A percentile compares a stretch with the other conserved stretches of the same genome.
These are phyloP conservation scores for Plebejus argus DNA, from an alignment of 2,888 invertebrate species.

Conservation along the genomic window DNA sequence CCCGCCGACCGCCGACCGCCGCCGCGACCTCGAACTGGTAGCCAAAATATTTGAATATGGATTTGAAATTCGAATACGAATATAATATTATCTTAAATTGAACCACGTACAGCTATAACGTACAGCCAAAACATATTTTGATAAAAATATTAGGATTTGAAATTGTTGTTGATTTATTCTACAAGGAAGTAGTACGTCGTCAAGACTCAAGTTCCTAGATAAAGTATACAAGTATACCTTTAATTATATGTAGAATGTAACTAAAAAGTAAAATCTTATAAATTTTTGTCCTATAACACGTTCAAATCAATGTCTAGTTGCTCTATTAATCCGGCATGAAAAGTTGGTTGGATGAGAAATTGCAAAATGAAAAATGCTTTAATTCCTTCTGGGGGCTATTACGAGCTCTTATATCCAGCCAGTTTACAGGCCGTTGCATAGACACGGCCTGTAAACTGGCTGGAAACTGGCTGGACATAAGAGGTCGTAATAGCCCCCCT, in stretches of 20 bases:
- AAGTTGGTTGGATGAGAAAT: neutral
- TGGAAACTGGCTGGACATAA: too few relatives aligned
- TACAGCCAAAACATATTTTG: neutral
- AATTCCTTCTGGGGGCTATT: too few relatives aligned
- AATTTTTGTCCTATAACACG: neutral
- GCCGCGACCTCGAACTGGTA: slow-evolving; percentile 35
- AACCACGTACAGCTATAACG: neutral
- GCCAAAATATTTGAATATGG: neutral
- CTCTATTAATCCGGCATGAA: neutral
- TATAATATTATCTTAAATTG: neutral
- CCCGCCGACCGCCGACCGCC: slow-evolving; percentile 43
- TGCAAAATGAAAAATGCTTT: neutral
- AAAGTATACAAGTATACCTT: too few relatives aligned
- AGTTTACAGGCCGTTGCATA: too few relatives aligned
- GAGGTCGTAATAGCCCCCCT: too few relatives aligned
- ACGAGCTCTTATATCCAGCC: too few relatives aligned
- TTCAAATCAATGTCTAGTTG: neutral
- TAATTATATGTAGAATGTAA: too few relatives aligned
- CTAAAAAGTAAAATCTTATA: neutral
- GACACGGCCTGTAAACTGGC: too few relatives aligned
- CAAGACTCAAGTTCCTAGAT: too few relatives aligned
- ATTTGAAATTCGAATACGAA: neutral
- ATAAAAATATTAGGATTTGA: neutral
- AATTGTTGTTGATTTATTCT: neutral
- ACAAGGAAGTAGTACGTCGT: neutral